Evolutionary conservation across 2,888 invertebrate species (phyloP), one percentile per base, ranked within the genome.

Genomic region (Dolichopus griseipennis): DNA sequence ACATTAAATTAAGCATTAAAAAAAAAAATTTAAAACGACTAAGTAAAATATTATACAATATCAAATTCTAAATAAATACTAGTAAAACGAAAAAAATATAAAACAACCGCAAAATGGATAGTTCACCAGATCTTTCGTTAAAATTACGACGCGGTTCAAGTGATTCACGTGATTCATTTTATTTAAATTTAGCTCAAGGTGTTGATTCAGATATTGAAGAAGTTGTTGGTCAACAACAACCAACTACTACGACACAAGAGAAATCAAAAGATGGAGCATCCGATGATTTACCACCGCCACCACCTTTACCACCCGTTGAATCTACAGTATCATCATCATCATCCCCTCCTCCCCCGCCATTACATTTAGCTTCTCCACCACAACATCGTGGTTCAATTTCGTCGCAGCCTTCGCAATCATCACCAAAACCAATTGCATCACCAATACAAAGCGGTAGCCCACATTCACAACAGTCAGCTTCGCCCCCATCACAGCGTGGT

Each of bases 161-260:
- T 78, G 93, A 92, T 82, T 93, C 93, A 52, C 85, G 92, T 72
- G 93, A 93, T 81, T 92, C 92, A 68, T 93, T 92, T 80, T 93
- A 93, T 77, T 92, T 93, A 92, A 92, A 93, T 83, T 92, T 93
- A 79, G 93, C 92, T 75, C 91, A 91, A 83, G 93, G 93, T 70
- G 93, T 93, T 78, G 93, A 93, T 82, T 92, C 92, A 22, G 93
- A 93, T 78, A 93, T 92, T 75, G 92, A 92, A 79, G 92, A 92
- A 81, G 91, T 92, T 77, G 85, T 85, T 75, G 83, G 83, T 81
- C 70, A 83, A 79, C 71, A 72, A 20, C 72, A 73, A 52, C 72
- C 73, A 43, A 73, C 74, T n/a, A 72, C 71, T 8, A 67, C 73
- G 43, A 73, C 72, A 1, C 71, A 71, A 65, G 72, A 70, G 65